phyloP scores from a whole-genome alignment of 1,140 invertebrate genomes.

The Aradophagus sp. region DNA sequence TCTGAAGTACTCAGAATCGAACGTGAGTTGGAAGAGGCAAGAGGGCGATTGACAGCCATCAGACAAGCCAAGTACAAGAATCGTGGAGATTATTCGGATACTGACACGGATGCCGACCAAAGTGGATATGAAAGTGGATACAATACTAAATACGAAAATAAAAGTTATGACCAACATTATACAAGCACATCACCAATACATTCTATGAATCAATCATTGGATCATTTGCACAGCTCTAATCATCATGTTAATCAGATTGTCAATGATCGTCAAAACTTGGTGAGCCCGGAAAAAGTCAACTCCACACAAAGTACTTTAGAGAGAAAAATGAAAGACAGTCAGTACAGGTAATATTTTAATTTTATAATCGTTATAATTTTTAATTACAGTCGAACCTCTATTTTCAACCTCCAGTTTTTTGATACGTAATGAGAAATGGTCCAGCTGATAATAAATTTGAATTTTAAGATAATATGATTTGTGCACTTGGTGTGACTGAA shows the following conservation, averaged over 20 bases:
- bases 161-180: conserved; percentile 50
- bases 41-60: conserved; percentile 89
- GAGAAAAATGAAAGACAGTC: conserved; percentile 66
- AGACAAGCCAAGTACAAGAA: conserved; percentile 89
- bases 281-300: conserved; percentile 69
- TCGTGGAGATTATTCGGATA: conserved; percentile 60
- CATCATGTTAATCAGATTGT: conserved; percentile 63
- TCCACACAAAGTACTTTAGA: conserved; percentile 69
- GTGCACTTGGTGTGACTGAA: no score
- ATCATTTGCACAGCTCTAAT: conserved; percentile 58
- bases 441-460: no score
- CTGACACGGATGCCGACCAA: conserved; percentile 68
- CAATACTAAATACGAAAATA: conserved; percentile 61
- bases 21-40: conserved; percentile 92
- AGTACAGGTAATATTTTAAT: conserved; percentile 34
- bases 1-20: conserved; percentile 94
- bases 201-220: conserved; percentile 59
- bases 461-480: no score
- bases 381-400: no score
- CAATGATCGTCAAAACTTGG: conserved; percentile 62
- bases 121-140: conserved; percentile 68
- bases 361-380: not conserved
- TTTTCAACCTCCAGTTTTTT: no score
- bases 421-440: no score
- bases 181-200: conserved; percentile 44